Percentiles rank a stretch among this genome's conserved stretches.
These are phyloP conservation scores for Polia nebulosa DNA, from an alignment of 2,888 invertebrate species.

Conservation along the genomic window DNA sequence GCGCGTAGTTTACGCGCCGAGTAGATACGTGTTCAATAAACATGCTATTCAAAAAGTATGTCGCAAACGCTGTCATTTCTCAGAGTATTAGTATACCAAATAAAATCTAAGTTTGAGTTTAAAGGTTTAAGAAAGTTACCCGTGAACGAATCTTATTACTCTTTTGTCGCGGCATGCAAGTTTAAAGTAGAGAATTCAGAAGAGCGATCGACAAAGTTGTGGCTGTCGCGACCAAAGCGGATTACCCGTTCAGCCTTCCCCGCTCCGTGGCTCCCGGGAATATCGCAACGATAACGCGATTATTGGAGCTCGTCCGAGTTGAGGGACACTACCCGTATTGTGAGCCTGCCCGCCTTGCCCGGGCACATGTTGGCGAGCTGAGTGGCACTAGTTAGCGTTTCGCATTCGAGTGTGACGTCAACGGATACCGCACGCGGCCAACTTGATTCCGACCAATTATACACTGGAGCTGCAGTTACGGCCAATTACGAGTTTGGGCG, in stretches of 20 bases:
- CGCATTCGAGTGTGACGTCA: slow-evolving; percentile 60
- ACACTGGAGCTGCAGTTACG: slow-evolving; percentile 58
- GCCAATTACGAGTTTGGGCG: slow-evolving; percentile 56
- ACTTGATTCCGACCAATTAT: slow-evolving; percentile 63
- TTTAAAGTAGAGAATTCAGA: slow-evolving; percentile 80
- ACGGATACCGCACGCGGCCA: slow-evolving; percentile 52
- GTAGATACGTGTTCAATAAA: slow-evolving; percentile 44
- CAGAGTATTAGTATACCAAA: slow-evolving; percentile 56
- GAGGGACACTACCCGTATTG: slow-evolving; percentile 64
- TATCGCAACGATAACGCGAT: slow-evolving; percentile 80
- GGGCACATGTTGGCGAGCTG: slow-evolving; percentile 51
- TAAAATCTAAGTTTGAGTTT: slow-evolving; percentile 69
- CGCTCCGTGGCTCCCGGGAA: slow-evolving; percentile 70
- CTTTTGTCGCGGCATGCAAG: slow-evolving; percentile 80
- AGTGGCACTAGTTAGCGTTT: slow-evolving; percentile 60
- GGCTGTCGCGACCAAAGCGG: slow-evolving; percentile 79
- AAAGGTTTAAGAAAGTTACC: slow-evolving; percentile 73
- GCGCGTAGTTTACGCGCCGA: slow-evolving; percentile 34
- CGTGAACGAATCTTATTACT: slow-evolving; percentile 80
- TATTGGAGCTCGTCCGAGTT: slow-evolving; percentile 72
- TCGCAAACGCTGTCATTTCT: slow-evolving; percentile 50
- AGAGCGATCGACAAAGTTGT: slow-evolving; percentile 83
- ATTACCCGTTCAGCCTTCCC: slow-evolving; percentile 76
- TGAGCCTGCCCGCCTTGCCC: slow-evolving; percentile 33
- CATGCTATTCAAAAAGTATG: slow-evolving; percentile 52